Base-by-base conservation (phyloP, 2,888 invertebrate species). In the Escarpia spicata region DNA sequence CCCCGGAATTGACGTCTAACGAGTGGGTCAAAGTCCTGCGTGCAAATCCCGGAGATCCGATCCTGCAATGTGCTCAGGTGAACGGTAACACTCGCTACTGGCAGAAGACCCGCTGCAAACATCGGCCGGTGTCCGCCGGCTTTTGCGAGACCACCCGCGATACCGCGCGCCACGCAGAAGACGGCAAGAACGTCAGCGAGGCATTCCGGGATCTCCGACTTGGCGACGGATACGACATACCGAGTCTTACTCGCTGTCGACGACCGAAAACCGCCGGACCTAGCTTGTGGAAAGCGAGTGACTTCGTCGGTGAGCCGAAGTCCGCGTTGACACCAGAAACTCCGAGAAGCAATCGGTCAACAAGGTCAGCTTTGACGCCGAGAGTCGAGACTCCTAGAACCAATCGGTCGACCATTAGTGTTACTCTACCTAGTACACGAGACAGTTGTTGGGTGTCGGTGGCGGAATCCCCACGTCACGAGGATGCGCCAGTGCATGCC, bases 261-360 rank as follows among this genome's bases (percentile, higher is more conserved):
- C 75, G 75, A 75, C 75, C 75, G 75, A 75, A 75, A n/a, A 75
- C 75, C 26, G 75, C 75, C 75, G 75, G 75, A 75, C 75, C 75
- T 6, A 75, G 75, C n/a, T 19, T 75, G 75, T 75, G 75, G 75
- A 75, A 6, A 75, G 75, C 75, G 75, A n/a, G 26, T 26, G 75
- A 75, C 75, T 75, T n/a, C 75, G 75, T 75, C n/a, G 75, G 19
- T 75, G 26, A 75, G n/a, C 26, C 75, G 26, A 75, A 75, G 75
- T 75, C 75, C 75, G 75, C 75, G 19, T 26, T 75, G 75, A n/a
- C n/a, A 3, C n/a, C 75, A 6, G 75, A 75, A 4, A 75, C 75
- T 26, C 75, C 75, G 19, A 75, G 75, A 75, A 75, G 19, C 75
- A 26, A 26, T 75, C 75, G 75, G n/a, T 26, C 75, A 26, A 75